phyloP scores from a whole-genome alignment of 2,888 invertebrate genomes.

The Noctua comes region DNA sequence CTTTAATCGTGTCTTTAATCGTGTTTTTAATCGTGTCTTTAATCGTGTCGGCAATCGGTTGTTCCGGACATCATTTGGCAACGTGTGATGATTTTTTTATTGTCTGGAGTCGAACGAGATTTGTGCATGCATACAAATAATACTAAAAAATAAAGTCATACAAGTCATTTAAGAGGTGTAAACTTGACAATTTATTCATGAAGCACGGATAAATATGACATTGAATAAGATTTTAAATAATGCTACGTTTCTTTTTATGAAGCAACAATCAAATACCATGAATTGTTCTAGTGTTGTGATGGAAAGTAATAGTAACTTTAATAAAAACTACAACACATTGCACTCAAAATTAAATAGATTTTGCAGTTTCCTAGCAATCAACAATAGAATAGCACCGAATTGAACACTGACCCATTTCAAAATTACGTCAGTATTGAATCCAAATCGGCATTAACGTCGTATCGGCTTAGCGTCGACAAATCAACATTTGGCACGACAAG shows the following conservation, averaged over 20 bases:
- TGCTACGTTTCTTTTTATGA: not conserved
- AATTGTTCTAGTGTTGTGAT: not conserved
- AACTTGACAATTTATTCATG: not conserved
- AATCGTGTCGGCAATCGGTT: not conserved
- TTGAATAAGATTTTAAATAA: not conserved
- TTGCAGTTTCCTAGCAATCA: not conserved
- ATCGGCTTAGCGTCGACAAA: slow-evolving; percentile 62
- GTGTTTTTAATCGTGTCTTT: too few relatives aligned
- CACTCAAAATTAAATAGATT: not conserved
- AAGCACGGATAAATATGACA: not conserved
- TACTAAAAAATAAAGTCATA: not conserved
- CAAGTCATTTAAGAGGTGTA: not conserved
- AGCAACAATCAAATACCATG: not conserved
- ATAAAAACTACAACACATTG: not conserved
- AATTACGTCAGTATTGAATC: slow-evolving; percentile 56
- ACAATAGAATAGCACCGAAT: slow-evolving; percentile 36
- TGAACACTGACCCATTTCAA: slow-evolving; percentile 40
- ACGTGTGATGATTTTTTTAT: not conserved
- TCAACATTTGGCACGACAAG: slow-evolving; percentile 64
- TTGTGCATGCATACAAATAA: not conserved
- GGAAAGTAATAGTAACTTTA: not conserved
- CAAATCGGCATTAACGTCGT: slow-evolving; percentile 53
- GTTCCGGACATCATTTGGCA: not conserved
- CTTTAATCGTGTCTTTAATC: too few relatives aligned
- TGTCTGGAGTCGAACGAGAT: not conserved